Evolutionary conservation across 2,113 vertebrate species (phyloP).

Genomic region (Lepus timidus): DNA sequence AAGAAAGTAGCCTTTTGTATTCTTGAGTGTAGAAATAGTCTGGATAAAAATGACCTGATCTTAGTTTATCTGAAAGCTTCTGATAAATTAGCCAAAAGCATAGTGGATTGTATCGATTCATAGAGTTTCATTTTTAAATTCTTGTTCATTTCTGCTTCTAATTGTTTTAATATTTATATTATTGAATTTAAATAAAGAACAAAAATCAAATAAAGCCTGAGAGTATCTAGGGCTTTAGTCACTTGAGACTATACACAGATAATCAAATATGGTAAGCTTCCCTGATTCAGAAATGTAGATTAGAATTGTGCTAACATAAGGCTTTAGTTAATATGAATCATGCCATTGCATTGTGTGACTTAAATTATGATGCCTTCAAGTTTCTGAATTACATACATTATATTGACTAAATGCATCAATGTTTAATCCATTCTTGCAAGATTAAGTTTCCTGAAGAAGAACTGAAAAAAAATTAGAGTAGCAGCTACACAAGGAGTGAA

Average conservation of each 20-base stretch:
- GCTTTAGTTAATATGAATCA: neutral
- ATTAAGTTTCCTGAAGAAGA: neutral
- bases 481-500: slow-evolving; percentile 3
- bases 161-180: slow-evolving; percentile 18
- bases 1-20: neutral
- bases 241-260: neutral
- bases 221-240: neutral
- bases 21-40: neutral
- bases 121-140: slow-evolving; percentile 6
- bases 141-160: neutral
- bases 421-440: slow-evolving; percentile 36
- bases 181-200: neutral
- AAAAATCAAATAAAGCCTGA: slow-evolving; percentile 1
- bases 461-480: slow-evolving; percentile 49
- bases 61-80: neutral
- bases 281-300: neutral
- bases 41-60: neutral
- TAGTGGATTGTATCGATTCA: neutral
- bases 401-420: neutral
- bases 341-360: neutral
- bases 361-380: neutral
- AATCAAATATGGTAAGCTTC: neutral
- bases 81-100: neutral
- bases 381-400: neutral
- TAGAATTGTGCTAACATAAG: neutral